Evolutionary conservation across 2,888 invertebrate genomes (phyloP).

Genomic region (Hanleya hanleyi): DNA sequence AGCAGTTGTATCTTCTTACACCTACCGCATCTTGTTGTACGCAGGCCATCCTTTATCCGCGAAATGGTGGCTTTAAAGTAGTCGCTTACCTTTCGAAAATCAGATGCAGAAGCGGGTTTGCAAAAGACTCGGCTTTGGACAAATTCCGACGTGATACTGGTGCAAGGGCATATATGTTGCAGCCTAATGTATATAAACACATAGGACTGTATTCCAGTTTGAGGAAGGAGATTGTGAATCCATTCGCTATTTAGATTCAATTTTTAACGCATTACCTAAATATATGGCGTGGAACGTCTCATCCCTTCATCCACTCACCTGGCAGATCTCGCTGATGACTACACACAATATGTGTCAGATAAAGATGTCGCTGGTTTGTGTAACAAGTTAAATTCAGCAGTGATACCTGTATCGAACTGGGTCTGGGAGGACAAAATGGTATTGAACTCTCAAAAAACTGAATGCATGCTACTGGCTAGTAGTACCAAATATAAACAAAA

Average conservation of each 20-base stretch:
- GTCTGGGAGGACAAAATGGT: no score
- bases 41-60: conserved; percentile 66
- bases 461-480: no score
- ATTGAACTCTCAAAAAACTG: no score
- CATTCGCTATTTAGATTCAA: conserved; percentile 57
- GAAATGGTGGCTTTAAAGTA: conserved; percentile 42
- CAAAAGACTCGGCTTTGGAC: conserved; percentile 65
- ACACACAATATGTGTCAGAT: no score
- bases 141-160: conserved; percentile 39
- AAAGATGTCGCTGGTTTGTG: no score
- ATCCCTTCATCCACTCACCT: no score
- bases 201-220: conserved; percentile 69
- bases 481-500: no score
- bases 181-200: conserved; percentile 68
- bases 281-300: no score
- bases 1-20: conserved; percentile 52
- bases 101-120: conserved; percentile 48
- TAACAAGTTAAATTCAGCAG: no score
- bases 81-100: conserved; percentile 48
- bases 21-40: conserved; percentile 69
- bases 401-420: no score
- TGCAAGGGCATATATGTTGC: conserved; percentile 50
- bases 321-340: no score
- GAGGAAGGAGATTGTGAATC: conserved; percentile 51
- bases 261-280: no score